These are phyloP conservation scores for Motacilla alba DNA, from an alignment of 2,113 vertebrate species.

Conservation along the genomic window DNA sequence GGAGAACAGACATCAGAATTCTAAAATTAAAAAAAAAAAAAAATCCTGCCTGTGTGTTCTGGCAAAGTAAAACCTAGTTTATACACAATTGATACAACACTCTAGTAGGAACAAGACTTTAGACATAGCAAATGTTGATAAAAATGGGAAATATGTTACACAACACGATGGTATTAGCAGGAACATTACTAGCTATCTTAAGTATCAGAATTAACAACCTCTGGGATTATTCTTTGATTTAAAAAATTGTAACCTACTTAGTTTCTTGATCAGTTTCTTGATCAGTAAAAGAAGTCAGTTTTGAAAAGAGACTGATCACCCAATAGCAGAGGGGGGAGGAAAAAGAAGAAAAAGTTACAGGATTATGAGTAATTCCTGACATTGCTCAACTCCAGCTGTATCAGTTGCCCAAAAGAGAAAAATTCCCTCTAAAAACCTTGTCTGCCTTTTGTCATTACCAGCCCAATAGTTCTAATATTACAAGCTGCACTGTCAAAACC, in stretches of 20 bases:
- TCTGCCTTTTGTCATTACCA: background rate
- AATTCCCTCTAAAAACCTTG: background rate
- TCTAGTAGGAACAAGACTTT: background rate
- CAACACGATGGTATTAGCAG: background rate
- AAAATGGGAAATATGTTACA: background rate
- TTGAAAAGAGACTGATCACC: background rate
- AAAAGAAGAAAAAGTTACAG: background rate
- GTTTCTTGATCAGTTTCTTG: background rate
- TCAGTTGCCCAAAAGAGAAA: background rate
- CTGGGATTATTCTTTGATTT: background rate
- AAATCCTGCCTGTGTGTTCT: background rate
- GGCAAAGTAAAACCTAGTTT: background rate
- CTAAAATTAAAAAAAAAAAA: background rate
- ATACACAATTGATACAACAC: background rate
- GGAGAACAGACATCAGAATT: background rate
- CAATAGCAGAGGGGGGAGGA: background rate
- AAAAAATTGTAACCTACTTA: background rate
- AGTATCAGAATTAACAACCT: background rate
- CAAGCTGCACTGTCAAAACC: constrained; percentile 4
- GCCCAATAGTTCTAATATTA: background rate
- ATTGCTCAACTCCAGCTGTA: background rate
- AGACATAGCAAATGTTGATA: background rate
- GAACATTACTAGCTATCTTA: background rate
- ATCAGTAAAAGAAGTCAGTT: background rate
- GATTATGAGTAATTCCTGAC: background rate